phyloP scores from a whole-genome alignment of 1,140 invertebrate genomes.

The Leucophenga varia region DNA sequence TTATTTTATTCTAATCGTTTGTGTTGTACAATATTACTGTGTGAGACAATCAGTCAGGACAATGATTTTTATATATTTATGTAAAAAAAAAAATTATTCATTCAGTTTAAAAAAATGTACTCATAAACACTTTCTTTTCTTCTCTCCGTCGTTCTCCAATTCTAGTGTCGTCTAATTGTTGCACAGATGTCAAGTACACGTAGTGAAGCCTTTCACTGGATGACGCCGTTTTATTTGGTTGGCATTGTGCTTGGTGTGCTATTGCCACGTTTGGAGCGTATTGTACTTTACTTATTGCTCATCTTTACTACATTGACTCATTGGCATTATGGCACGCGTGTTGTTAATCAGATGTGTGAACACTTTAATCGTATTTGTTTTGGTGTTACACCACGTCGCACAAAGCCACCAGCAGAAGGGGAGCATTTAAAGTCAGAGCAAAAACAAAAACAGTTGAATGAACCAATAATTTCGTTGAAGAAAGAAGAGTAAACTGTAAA shows the following conservation, averaged over 20 bases:
- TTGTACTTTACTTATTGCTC: slow-evolving; percentile 73
- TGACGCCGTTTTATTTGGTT: slow-evolving; percentile 70
- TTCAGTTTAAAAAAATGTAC: background rate
- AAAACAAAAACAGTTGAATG: too few relatives aligned
- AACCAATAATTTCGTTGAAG: too few relatives aligned
- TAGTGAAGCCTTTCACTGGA: slow-evolving; percentile 82
- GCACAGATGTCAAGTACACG: slow-evolving; percentile 93
- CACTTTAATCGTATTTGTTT: slow-evolving; percentile 55
- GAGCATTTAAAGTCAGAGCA: too few relatives aligned
- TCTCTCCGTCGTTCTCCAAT: background rate
- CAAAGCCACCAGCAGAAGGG: too few relatives aligned
- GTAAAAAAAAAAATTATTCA: too few relatives aligned
- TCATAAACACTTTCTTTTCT: background rate
- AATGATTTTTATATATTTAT: too few relatives aligned
- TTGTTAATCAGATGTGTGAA: slow-evolving; percentile 62
- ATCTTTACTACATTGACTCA: slow-evolving; percentile 73
- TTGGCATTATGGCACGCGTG: slow-evolving; percentile 88
- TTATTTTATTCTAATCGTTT: slow-evolving; percentile 2
- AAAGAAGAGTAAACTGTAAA: too few relatives aligned
- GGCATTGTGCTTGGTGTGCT: slow-evolving; percentile 62
- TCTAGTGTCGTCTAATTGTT: slow-evolving; percentile 91
- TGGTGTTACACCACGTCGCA: slow-evolving; percentile 34
- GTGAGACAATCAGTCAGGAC: too few relatives aligned
- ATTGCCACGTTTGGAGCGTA: slow-evolving; percentile 67
- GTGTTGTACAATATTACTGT: too few relatives aligned